Base-by-base conservation (phyloP, 2,888 invertebrate species). In the Nezara viridula region DNA sequence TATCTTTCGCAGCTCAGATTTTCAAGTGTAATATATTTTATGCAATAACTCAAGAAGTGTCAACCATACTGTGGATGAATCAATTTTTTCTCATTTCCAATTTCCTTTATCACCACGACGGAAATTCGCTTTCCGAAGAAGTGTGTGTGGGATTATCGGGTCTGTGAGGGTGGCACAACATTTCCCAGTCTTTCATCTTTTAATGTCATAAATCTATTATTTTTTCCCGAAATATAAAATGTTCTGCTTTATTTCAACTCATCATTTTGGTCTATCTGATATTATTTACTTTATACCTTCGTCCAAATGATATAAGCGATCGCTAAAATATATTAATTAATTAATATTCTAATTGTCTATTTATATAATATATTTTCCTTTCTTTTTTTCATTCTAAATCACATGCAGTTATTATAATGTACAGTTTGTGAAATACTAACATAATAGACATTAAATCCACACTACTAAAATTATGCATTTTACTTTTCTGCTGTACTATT, bases 111-210 rank as follows among this genome's bases (percentile, higher is more conserved):
- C 10, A 55, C 24, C 55, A 55, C n/a, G n/a, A 55, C 55, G 55
- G 55, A 55, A 55, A 55, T 55, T 55, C 55, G 55, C 55, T 55
- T 55, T n/a, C 55, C n/a, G 55, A 55, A 55, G n/a, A 55, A 55
- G n/a, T 55, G 55, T 55, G n/a, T 52, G 16, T n/a, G n/a, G 55
- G 55, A 52, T 52, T 52, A 52, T 55, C 55, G 24, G 9, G n/a
- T n/a, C 50, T 50, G 50, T 16, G 14, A 16, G 50, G 50, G 50
- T 9, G 55, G n/a, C 1, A 55, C 21, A 55, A 55, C 55, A n/a
- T 55, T 55, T n/a, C 1, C n/a, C 2, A n/a, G n/a, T 55, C 50
- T 50, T 21, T 50, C 50, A 50, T 50, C 50, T 1, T 50, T n/a
- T n/a, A n/a, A 55, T n/a, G n/a, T 10, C n/a, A 55, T 55, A 55